Base-by-base conservation (phyloP, 2,888 invertebrate species). In the Eledona agricola region DNA sequence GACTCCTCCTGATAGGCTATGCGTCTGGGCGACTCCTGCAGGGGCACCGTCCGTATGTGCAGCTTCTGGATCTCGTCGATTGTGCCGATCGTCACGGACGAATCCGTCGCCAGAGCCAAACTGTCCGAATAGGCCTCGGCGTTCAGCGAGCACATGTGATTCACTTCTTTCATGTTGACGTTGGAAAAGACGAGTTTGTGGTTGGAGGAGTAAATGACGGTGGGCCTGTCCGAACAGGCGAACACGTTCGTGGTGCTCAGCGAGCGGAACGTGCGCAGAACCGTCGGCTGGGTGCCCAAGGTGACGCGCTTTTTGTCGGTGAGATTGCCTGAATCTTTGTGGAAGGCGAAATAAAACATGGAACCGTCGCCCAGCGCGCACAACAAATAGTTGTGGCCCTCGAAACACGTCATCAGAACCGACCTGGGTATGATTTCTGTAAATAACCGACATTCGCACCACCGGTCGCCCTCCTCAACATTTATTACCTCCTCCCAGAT, bases 191-290 rank as follows among this genome's bases (percentile, higher is more conserved):
- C 96, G 17, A 97, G 82, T 77, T 97, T 97, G 75, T 96, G 95
- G 78, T 97, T 97, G n/a, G 96, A 96, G 2, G 96, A 97, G 79
- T 98, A 99, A 63, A 99, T 97, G 6, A 99, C 98, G 0, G 98
- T 97, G 0, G 98, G 98, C 35, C 98, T 84, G 77, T 99, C 98
- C 0, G 96, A 97, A 76, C 99, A 99, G 11, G 97, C 99, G 79
- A 99, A 99, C 19, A 99, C 96, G 75, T 97, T 98, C 7, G 92
- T 93, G 0, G 96, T 96, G 6, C 93, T 89, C 38, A 92, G 81
- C 0, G 93, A 91, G 59, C 89, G 85, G 74, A 99, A 98, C 3
- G 93, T 92, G 55, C 90, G 83, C 45, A 99, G 79, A 6, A 93
- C 92, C 0, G 96, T 97, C 6, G 98, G 98, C 72, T 98, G 97